Base-by-base conservation (phyloP, 2,113 vertebrate genomes). In the Serilophus lunatus region DNA sequence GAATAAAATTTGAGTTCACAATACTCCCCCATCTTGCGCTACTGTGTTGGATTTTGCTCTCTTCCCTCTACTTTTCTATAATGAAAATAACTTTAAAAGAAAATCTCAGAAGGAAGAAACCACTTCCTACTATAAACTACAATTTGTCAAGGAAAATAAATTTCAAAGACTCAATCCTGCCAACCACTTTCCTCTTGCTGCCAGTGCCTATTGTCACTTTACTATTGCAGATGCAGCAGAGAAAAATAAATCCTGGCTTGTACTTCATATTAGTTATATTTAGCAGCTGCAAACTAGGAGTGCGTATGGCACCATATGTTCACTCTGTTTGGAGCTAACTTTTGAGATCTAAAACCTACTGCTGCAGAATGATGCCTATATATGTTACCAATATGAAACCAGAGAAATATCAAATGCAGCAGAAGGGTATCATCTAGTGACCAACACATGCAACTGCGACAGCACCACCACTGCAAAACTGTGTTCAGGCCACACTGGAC, bases 371-470 rank as follows among this genome's bases (percentile, higher is more conserved):
- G 9, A 22, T 77, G 68, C 50, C 19, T 35, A 53, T 51, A 53
- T 51, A 53, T 14, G 31, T 36, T 82, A 85, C 49, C 35, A 57
- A 7, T 2, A 19, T 2, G 35, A 77, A 89, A 66, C 1, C 13
- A 86, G 45, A 81, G 26, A 44, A 86, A 23, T 63, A 74, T 2
- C 53, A 90, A 92, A 25, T 10, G 44, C 5, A 64, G 91, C 0
- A 6, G 68, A 83, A 93, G 79, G 50, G 18, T 86, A 96, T 79
- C 94, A 94, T 78, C 97, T 96, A 95, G 90, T 69, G 96, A 92
- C 69, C 47, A 59, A 36, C 35, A 50, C 17, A n/a, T 7, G 91
- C 25, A 96, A 95, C 64, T 92, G 59, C 83, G 2, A 42, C 44
- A 81, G 42, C 85, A 78, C 14, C 36, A 60, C 24, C 36, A 16